These are phyloP conservation scores for Chrysocyon brachyurus DNA, from an alignment of 2,797 vertebrate species.

Conservation along the genomic window DNA sequence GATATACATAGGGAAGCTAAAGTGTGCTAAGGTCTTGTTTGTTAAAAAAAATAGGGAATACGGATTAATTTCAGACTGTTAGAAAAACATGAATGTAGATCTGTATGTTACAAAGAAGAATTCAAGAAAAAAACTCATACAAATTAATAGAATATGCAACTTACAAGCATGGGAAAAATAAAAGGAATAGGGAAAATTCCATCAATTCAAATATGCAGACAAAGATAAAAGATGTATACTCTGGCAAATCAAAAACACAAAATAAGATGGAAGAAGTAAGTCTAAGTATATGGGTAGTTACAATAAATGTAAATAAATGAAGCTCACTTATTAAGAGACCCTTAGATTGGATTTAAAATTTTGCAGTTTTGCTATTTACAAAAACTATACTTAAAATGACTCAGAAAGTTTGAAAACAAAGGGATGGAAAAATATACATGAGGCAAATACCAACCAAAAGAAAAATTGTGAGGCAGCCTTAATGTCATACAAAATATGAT, in stretches of 20 bases:
- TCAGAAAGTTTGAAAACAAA: slow-evolving; percentile 44
- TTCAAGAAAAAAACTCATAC: not conserved
- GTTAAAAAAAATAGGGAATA: not conserved
- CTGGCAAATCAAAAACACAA: slow-evolving; percentile 51
- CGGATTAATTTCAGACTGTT: slow-evolving; percentile 33
- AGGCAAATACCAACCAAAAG: not conserved
- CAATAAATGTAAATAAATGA: slow-evolving; percentile 19
- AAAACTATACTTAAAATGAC: slow-evolving; percentile 51
- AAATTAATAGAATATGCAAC: slow-evolving; percentile 32
- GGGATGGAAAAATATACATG: slow-evolving; percentile 6
- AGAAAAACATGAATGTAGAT: slow-evolving; percentile 27
- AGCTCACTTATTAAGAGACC: slow-evolving; percentile 4
- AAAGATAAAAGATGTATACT: not conserved
- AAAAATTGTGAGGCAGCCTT: slow-evolving; percentile 44
- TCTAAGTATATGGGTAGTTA: slow-evolving; percentile 8
- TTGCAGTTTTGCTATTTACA: slow-evolving; percentile 6
- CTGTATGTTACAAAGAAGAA: slow-evolving; percentile 34
- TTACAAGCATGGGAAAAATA: slow-evolving; percentile 48
- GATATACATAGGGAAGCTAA: not conserved
- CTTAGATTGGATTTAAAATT: slow-evolving; percentile 21
- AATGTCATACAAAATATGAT: slow-evolving; percentile 15
- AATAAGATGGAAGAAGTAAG: slow-evolving; percentile 47
- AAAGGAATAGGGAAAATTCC: slow-evolving; percentile 37
- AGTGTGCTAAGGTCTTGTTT: not conserved
- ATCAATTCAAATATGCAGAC: slow-evolving; percentile 34